phyloP scores from a whole-genome alignment of 2,888 invertebrate genomes.

The Sceliomorpha sp. region DNA sequence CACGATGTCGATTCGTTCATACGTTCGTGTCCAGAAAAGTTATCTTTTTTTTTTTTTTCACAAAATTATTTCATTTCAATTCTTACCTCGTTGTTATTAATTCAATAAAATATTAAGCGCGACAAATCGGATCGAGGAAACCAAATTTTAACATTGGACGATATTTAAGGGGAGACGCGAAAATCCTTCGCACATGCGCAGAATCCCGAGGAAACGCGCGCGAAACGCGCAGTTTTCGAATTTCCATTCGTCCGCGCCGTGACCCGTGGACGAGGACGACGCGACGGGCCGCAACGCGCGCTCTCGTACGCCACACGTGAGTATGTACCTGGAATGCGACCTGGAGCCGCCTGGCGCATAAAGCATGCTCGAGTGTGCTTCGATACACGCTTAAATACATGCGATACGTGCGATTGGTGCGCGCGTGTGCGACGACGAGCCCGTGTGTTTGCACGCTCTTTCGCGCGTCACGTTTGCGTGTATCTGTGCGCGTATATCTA shows the following conservation, averaged over 20 bases:
- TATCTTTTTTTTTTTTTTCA: too few species aligned
- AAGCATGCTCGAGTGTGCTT: constrained; percentile 7
- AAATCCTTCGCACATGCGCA: too few species aligned
- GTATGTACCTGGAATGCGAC: constrained; percentile 47
- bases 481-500: constrained; percentile 33
- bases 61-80: constrained; percentile 29
- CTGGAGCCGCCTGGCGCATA: constrained; percentile 14
- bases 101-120: too few species aligned
- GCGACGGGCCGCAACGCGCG: too few species aligned
- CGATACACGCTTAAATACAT: constrained; percentile 14
- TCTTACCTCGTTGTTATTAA: constrained; percentile 13
- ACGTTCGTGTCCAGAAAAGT: too few species aligned
- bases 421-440: too few species aligned
- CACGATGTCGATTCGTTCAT: too few species aligned
- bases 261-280: constrained; percentile 55
- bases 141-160: constrained; percentile 28
- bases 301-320: constrained; percentile 34
- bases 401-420: constrained; percentile 3
- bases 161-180: constrained; percentile 30
- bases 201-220: constrained; percentile 58
- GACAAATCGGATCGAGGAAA: too few species aligned
- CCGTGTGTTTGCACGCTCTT: too few species aligned
- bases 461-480: constrained; percentile 1
- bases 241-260: constrained; percentile 63
- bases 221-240: constrained; percentile 64